A percentile compares a stretch with the other conserved stretches of the same genome.
These are phyloP conservation scores for Rhizoglyphus robini DNA, from an alignment of 1,140 invertebrate genomes.

Conservation along the genomic window DNA sequence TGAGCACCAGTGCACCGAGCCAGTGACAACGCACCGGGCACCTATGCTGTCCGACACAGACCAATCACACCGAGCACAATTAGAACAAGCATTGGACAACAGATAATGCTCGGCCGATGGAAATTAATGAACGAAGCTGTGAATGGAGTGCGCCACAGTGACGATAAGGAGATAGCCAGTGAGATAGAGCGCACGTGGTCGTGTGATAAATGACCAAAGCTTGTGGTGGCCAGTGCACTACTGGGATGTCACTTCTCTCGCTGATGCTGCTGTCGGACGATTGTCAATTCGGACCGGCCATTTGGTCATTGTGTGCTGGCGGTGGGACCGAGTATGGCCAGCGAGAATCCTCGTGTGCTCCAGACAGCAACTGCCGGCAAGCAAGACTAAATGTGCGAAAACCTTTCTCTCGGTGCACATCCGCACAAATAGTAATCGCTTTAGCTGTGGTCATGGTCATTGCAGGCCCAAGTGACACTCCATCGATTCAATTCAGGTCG, in stretches of 20 bases:
- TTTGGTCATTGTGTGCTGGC: neutral
- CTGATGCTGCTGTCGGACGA: neutral
- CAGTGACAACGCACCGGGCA: no score
- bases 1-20: no score
- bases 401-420: neutral
- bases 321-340: no score
- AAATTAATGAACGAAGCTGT: no score
- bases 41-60: no score
- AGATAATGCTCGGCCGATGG: neutral
- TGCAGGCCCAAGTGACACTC: no score
- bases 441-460: neutral
- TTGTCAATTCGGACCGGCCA: neutral
- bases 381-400: neutral
- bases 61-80: no score
- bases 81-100: neutral
- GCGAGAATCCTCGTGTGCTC: neutral
- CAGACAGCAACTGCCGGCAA: neutral
- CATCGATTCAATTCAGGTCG: no score
- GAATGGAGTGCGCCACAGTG: no score
- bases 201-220: constrained; percentile 3
- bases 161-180: constrained; percentile 10
- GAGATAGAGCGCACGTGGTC: constrained; percentile 13
- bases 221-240: neutral
- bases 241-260: neutral
- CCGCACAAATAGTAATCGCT: neutral